phyloP scores from a whole-genome alignment of 1,140 invertebrate species.

The Steinernema khuongi region DNA sequence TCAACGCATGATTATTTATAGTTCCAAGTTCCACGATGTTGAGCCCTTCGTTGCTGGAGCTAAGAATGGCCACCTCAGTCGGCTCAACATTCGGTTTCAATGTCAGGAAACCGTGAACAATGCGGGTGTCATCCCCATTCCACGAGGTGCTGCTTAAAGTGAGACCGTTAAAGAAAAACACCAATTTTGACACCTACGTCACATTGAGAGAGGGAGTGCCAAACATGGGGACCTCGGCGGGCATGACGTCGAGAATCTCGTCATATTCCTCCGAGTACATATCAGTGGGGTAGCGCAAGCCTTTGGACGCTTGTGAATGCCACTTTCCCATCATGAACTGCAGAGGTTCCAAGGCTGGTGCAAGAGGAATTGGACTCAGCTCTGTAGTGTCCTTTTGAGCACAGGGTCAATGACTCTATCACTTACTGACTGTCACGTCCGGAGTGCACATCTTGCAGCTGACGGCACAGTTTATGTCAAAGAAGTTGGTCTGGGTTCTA shows the following conservation, averaged over 20 bases:
- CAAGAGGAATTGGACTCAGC: slow-evolving; percentile 53
- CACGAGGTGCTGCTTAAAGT: slow-evolving; percentile 52
- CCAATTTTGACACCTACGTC: slow-evolving; percentile 39
- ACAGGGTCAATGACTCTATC: background rate
- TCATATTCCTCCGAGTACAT: slow-evolving; percentile 53
- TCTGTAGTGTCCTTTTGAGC: slow-evolving; percentile 32
- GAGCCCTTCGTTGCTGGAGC: slow-evolving; percentile 55
- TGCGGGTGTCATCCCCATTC: slow-evolving; percentile 45
- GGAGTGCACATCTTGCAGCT: slow-evolving; percentile 53
- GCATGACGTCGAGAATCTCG: slow-evolving; percentile 56
- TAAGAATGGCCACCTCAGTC: slow-evolving; percentile 56
- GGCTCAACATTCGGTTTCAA: slow-evolving; percentile 55
- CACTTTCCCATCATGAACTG: slow-evolving; percentile 58
- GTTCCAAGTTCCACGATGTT: slow-evolving; percentile 57
- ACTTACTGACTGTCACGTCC: slow-evolving; percentile 52
- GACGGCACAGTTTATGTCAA: slow-evolving; percentile 58
- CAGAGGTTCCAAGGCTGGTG: slow-evolving; percentile 54
- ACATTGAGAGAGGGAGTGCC: slow-evolving; percentile 56
- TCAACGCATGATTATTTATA: slow-evolving; percentile 54
- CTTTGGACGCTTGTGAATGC: slow-evolving; percentile 55
- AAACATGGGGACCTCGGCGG: slow-evolving; percentile 58
- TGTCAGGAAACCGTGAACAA: slow-evolving; percentile 54
- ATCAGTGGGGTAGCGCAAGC: slow-evolving; percentile 54
- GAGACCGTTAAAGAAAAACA: background rate
- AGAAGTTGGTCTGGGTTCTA: slow-evolving; percentile 56